These are phyloP conservation scores for Agrotis exclamationis DNA, from an alignment of 2,888 invertebrate species.

Conservation along the genomic window DNA sequence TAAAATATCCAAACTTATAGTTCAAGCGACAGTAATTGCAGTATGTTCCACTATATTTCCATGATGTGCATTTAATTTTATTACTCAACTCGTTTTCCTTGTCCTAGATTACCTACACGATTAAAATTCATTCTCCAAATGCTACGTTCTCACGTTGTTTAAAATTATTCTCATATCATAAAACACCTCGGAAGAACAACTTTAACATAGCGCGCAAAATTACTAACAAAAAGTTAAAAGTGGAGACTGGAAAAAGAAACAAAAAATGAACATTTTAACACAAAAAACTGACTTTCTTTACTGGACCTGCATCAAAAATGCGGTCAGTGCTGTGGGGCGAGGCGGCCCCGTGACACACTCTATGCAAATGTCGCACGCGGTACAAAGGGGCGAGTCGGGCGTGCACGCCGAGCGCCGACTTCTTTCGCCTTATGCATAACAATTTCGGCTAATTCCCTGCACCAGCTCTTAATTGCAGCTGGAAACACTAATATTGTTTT, in stretches of 20 bases:
- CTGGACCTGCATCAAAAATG: slow-evolving; percentile 56
- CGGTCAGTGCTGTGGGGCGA: slow-evolving; percentile 42
- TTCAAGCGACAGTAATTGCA: neutral
- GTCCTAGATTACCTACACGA: neutral
- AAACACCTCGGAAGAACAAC: slow-evolving; percentile 37
- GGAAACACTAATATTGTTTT: slow-evolving; percentile 14
- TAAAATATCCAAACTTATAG: neutral
- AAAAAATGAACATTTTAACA: slow-evolving; percentile 31
- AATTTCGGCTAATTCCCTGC: slow-evolving; percentile 57
- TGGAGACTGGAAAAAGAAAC: neutral
- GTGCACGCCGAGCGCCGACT: slow-evolving; percentile 36
- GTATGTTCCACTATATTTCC: neutral
- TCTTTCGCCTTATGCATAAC: slow-evolving; percentile 62
- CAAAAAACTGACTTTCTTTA: slow-evolving; percentile 42
- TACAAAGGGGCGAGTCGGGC: slow-evolving; percentile 40
- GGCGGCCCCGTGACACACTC: slow-evolving; percentile 45
- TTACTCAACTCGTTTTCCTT: neutral
- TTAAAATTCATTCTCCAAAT: neutral
- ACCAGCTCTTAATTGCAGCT: slow-evolving; percentile 42
- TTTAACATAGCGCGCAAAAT: slow-evolving; percentile 29
- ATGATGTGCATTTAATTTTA: neutral
- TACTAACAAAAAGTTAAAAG: slow-evolving; percentile 39
- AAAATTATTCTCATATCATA: slow-evolving; percentile 33
- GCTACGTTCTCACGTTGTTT: slow-evolving; percentile 2
- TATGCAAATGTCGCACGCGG: slow-evolving; percentile 53